phyloP scores from a whole-genome alignment of 2,888 invertebrate genomes.

The Adelphocoris suturalis region DNA sequence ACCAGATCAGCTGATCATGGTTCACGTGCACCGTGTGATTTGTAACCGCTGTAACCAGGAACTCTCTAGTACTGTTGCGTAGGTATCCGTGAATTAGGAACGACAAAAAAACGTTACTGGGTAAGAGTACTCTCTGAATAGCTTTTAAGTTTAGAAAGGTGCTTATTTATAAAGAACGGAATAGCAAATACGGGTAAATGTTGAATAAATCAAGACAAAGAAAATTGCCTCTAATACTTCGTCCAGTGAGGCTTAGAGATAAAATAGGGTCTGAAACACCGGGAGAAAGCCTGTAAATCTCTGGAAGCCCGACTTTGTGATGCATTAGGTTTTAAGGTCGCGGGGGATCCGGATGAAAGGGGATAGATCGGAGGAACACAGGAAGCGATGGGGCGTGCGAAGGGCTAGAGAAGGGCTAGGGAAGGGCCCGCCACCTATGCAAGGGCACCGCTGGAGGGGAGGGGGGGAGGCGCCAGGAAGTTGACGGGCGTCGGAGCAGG shows the following conservation, averaged over 20 bases:
- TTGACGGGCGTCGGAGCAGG: conserved; percentile 37
- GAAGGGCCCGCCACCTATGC: not conserved
- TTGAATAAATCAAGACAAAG: too few relatives aligned
- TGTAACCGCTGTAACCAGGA: too few relatives aligned
- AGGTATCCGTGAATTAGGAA: too few relatives aligned
- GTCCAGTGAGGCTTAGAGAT: not conserved
- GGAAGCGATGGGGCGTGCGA: conserved; percentile 2
- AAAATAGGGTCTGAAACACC: not conserved
- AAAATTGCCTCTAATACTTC: not conserved
- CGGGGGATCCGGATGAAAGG: not conserved
- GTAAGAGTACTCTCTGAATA: too few relatives aligned
- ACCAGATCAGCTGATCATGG: too few relatives aligned
- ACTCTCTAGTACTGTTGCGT: too few relatives aligned
- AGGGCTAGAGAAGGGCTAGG: not conserved
- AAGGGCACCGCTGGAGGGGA: not conserved
- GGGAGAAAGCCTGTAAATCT: not conserved
- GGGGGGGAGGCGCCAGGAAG: not conserved
- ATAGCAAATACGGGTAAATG: too few relatives aligned
- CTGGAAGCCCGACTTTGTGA: not conserved
- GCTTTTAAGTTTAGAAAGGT: too few relatives aligned
- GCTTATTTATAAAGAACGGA: too few relatives aligned
- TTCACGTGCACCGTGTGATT: too few relatives aligned
- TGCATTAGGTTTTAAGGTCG: not conserved
- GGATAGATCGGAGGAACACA: not conserved
- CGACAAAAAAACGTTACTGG: too few relatives aligned